These are phyloP conservation scores for Siniperca undulata DNA, from an alignment of 2,797 vertebrate genomes.

Conservation along the genomic window DNA sequence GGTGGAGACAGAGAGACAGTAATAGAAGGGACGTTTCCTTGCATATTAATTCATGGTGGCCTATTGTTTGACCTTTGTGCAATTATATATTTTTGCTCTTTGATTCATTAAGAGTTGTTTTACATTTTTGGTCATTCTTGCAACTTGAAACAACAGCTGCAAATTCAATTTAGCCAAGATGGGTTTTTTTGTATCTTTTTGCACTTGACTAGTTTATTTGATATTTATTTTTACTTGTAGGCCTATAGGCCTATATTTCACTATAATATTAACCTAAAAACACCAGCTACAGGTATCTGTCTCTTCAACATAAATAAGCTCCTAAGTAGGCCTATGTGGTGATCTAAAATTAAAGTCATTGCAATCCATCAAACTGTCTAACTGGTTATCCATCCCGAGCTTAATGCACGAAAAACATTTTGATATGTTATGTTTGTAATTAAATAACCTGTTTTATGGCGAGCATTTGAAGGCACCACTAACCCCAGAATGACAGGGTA, in stretches of 20 bases:
- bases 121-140: neutral
- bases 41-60: neutral
- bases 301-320: neutral
- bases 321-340: neutral
- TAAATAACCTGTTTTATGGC: constrained; percentile 11
- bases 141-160: neutral
- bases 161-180: neutral
- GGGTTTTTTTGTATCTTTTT: neutral
- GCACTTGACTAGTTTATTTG: neutral
- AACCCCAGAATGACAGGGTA: neutral
- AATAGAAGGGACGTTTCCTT: neutral
- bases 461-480: constrained; percentile 33
- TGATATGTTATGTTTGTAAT: no score
- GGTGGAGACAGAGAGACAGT: constrained; percentile 51
- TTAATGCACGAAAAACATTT: neutral
- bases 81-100: neutral
- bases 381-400: neutral
- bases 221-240: neutral
- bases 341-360: neutral
- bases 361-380: neutral
- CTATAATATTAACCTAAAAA: neutral
- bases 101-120: neutral
- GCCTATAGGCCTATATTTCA: no score
- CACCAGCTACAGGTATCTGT: neutral
- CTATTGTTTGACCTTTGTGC: neutral